Conservation (phyloP, 2,113 vertebrate genomes). For the Hemibates koningsi region DNA sequence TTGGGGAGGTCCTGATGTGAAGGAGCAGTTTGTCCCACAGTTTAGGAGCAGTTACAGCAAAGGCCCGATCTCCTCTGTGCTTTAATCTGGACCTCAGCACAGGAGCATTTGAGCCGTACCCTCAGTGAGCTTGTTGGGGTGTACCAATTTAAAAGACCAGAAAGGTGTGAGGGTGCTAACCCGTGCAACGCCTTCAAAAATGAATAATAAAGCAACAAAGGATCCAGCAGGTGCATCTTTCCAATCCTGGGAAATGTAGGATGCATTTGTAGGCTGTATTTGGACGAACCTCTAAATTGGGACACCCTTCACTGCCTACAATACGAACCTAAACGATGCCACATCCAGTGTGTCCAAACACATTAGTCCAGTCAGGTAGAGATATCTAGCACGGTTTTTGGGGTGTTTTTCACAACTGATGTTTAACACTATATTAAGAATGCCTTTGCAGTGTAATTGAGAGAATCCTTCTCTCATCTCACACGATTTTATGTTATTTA, state of each 20-base stretch:
- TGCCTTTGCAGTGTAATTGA: background rate
- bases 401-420: background rate
- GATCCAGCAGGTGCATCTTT: background rate
- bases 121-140: background rate
- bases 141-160: background rate
- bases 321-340: fast-evolving
- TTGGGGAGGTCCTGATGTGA: background rate
- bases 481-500: background rate
- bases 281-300: background rate
- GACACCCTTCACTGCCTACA: background rate
- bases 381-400: fast-evolving
- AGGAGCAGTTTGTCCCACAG: background rate
- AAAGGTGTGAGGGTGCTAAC: background rate
- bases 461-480: background rate
- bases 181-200: background rate
- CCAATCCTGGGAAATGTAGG: background rate
- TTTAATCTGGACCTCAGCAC: background rate
- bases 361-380: background rate
- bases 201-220: background rate
- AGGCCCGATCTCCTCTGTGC: background rate
- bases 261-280: background rate
- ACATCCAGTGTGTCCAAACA: background rate
- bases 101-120: fast-evolving
- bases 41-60: background rate
- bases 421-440: background rate